phyloP scores from a whole-genome alignment of 2,888 invertebrate species.

The Gortyna flavago region DNA sequence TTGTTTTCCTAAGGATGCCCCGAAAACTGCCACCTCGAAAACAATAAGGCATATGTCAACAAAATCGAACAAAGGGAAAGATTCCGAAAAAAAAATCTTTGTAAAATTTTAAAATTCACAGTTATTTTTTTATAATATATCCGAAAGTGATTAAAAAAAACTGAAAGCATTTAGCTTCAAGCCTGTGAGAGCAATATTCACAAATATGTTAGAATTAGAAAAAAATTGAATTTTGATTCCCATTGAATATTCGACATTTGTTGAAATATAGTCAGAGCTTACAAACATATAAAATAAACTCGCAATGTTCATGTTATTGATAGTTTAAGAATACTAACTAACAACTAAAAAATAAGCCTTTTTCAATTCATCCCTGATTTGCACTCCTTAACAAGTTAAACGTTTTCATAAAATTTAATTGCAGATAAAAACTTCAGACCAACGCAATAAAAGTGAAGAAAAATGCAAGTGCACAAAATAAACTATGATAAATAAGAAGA shows the following conservation, averaged over 20 bases:
- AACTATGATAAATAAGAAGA: constrained; percentile 78
- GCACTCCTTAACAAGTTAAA: not conserved
- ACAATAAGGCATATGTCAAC: constrained; percentile 40
- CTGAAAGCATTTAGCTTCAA: not conserved
- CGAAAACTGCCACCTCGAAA: constrained; percentile 46
- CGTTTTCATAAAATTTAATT: constrained; percentile 4
- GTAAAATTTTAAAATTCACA: constrained; percentile 45
- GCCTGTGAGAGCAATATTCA: not conserved
- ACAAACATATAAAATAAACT: not conserved
- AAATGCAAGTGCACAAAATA: constrained; percentile 61
- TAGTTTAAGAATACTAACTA: not conserved
- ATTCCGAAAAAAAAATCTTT: constrained; percentile 49
- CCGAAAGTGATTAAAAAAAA: constrained; percentile 11
- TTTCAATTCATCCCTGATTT: not conserved
- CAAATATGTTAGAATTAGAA: not conserved
- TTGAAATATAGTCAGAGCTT: not conserved
- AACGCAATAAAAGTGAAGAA: constrained; percentile 51
- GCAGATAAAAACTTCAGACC: constrained; percentile 14
- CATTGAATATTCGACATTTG: not conserved
- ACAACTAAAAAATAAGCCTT: too few species aligned
- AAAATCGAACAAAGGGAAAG: constrained; percentile 35
- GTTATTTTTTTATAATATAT: constrained; percentile 12
- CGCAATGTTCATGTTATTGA: not conserved
- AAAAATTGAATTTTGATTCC: not conserved
- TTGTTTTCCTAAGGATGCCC: constrained; percentile 41